Evolutionary conservation across 2,888 invertebrate species (phyloP).

Genomic region (Vesta saturnalis): DNA sequence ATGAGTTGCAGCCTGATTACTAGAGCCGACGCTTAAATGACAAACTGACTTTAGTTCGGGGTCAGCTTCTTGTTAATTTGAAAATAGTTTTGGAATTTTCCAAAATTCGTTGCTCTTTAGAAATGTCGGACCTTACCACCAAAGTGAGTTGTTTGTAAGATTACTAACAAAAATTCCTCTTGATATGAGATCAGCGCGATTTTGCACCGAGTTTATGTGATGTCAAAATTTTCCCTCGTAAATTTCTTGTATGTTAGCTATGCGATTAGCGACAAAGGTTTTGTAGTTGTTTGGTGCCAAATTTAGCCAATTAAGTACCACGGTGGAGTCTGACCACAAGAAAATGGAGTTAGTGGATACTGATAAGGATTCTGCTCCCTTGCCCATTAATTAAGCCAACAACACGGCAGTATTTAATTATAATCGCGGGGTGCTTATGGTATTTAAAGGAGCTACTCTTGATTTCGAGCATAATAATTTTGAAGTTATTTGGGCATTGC

Average conservation of each 20-base stretch:
- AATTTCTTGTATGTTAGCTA: constrained; percentile 27
- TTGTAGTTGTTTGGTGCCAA: constrained; percentile 26
- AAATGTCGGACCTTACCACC: constrained; percentile 25
- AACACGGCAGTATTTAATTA: constrained; percentile 27
- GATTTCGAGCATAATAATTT: constrained; percentile 30
- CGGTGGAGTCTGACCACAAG: constrained; percentile 39
- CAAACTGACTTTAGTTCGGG: not conserved
- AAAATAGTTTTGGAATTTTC: not conserved
- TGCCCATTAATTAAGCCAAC: constrained; percentile 18
- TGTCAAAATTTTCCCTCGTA: constrained; percentile 17
- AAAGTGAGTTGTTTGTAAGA: constrained; percentile 38
- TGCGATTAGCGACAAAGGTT: constrained; percentile 35
- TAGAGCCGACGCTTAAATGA: not conserved
- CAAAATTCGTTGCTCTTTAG: not conserved
- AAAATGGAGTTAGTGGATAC: not conserved
- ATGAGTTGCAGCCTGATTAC: not conserved
- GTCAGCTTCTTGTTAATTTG: too few species aligned
- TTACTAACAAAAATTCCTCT: constrained; percentile 20
- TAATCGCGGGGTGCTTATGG: constrained; percentile 22
- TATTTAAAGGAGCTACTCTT: constrained; percentile 24
- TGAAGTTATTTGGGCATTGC: constrained; percentile 19
- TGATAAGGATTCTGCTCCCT: constrained; percentile 4
- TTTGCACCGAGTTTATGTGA: constrained; percentile 24
- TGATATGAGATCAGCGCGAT: constrained; percentile 31
- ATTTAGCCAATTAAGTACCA: constrained; percentile 36